Conservation (phyloP, 2,797 vertebrate species). For the Monodelphis domestica region DNA sequence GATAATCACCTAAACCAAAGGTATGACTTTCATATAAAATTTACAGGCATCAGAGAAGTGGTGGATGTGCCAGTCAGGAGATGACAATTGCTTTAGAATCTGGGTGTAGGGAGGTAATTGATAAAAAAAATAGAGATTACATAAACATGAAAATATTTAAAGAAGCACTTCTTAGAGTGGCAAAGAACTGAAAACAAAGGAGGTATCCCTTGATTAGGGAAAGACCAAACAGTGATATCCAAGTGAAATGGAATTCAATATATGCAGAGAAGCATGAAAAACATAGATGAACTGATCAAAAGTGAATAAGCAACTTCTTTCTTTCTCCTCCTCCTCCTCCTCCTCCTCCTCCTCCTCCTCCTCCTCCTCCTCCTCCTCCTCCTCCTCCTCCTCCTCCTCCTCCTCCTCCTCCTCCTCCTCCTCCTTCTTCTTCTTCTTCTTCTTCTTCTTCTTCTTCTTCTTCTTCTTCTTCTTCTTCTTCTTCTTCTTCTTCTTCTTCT, state of each 20-base stretch:
- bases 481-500: no score
- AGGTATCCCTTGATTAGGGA: not conserved
- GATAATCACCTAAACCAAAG: not conserved
- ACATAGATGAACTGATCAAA: not conserved
- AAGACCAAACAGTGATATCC: not conserved
- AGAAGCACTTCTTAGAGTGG: not conserved
- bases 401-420: not conserved
- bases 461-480: not conserved
- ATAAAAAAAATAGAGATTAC: not conserved
- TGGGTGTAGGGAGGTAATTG: not conserved
- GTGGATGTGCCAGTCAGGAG: not conserved
- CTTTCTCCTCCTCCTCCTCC: conserved; percentile 59
- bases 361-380: no score
- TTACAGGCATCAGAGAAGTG: not conserved
- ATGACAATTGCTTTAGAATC: not conserved
- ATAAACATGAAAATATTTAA: not conserved
- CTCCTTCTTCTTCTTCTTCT: not conserved
- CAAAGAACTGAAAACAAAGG: not conserved
- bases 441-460: conserved; percentile 57
- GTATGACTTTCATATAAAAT: not conserved
- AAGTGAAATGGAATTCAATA: not conserved
- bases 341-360: no score
- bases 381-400: no score
- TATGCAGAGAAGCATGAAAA: not conserved
- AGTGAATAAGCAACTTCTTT: not conserved